Evolutionary conservation across 1,140 invertebrate genomes (phyloP).

Genomic region (Zaprionus tsacasi): DNA sequence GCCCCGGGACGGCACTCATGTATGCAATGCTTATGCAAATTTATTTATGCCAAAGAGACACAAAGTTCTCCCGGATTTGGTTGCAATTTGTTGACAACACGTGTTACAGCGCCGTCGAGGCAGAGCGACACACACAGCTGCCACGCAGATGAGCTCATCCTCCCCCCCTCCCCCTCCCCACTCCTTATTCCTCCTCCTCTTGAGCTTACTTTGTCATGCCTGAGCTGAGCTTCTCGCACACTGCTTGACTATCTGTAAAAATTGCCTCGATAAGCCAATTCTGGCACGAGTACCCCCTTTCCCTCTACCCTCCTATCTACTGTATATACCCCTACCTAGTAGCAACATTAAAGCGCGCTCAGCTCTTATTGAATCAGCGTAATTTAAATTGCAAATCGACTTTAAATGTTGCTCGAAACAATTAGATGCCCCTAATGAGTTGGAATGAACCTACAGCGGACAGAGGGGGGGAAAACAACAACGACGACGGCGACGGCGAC

Average conservation of each 20-base stretch:
- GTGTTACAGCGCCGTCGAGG: slow-evolving; percentile 50
- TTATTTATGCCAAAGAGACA: slow-evolving; percentile 78
- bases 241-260: background rate
- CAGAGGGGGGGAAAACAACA: background rate
- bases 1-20: slow-evolving; percentile 42
- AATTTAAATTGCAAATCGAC: slow-evolving; percentile 5
- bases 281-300: background rate
- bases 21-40: slow-evolving; percentile 76
- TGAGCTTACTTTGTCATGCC: background rate
- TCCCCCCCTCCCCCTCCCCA: too few relatives aligned
- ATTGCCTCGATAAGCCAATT: slow-evolving; percentile 6
- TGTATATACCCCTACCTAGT: background rate
- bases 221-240: slow-evolving; percentile 1
- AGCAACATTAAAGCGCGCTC: background rate
- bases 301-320: background rate
- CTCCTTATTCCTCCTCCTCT: background rate
- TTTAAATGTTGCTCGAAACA: background rate
- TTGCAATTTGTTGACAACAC: slow-evolving; percentile 79
- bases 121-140: background rate
- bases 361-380: slow-evolving; percentile 3
- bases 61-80: slow-evolving; percentile 72
- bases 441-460: background rate
- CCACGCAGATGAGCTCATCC: background rate
- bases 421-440: background rate
- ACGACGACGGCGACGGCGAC: background rate